Evolutionary conservation across 2,888 invertebrate species (phyloP).

Genomic region (Mechanitis messenoides): DNA sequence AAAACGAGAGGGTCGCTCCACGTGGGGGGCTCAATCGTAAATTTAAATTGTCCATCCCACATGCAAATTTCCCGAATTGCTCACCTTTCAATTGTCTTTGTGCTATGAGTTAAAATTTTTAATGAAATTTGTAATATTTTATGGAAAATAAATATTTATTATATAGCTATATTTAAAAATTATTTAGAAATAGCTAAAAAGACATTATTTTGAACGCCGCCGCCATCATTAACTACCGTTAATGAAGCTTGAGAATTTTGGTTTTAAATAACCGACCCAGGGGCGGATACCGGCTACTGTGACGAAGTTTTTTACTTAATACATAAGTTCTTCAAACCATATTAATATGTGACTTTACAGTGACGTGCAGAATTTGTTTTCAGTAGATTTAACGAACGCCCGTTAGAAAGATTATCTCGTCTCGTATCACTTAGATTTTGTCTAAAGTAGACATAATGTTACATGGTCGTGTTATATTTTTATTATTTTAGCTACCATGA

Average conservation of each 20-base stretch:
- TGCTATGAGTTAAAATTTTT: slow-evolving; percentile 23
- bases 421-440: slow-evolving; percentile 35
- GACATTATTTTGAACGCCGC: slow-evolving; percentile 54
- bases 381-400: slow-evolving; percentile 27
- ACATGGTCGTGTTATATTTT: slow-evolving; percentile 42
- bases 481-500: slow-evolving; percentile 43
- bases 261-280: slow-evolving; percentile 70
- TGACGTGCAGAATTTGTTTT: slow-evolving; percentile 35
- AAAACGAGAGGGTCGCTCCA: slow-evolving; percentile 67
- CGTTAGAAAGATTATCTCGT: slow-evolving; percentile 33
- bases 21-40: slow-evolving; percentile 68
- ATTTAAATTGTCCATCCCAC: slow-evolving; percentile 74
- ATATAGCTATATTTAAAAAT: too few species aligned
- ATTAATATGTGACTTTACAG: slow-evolving; percentile 62
- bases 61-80: slow-evolving; percentile 67
- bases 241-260: slow-evolving; percentile 73
- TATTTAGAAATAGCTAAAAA: slow-evolving; percentile 42
- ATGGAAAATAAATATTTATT: too few species aligned
- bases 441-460: slow-evolving; percentile 37
- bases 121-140: too few species aligned
- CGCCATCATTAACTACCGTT: slow-evolving; percentile 73
- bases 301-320: slow-evolving; percentile 61
- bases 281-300: slow-evolving; percentile 54
- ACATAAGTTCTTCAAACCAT: slow-evolving; percentile 63
- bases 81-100: slow-evolving; percentile 56